Base-by-base conservation (phyloP, 2,888 invertebrate genomes). In the Dione vanillae region DNA sequence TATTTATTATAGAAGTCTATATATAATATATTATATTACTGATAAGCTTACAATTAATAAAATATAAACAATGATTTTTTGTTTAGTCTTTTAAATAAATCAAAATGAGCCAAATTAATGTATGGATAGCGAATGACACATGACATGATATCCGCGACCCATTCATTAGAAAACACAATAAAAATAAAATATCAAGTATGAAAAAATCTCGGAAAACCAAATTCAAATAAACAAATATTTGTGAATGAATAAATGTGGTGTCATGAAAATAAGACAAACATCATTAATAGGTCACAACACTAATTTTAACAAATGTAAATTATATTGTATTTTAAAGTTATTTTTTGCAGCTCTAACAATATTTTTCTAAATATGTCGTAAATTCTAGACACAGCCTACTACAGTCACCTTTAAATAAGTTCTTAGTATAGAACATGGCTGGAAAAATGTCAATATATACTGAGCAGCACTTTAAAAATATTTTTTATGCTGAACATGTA, bases 351-450 rank as follows among this genome's bases (percentile, higher is more conserved):
- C 27, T 27, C 27, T 10, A 12, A 12, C 2, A 12, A 12, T 43
- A 12, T 35, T 35, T 8, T 35, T 14, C 27, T 52, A 52, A 52
- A 27, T 52, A 52, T 52, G 52, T 52, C 27, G 8, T 52, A 27
- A 52, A 52, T 35, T 52, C 52, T 52, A 52, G 20, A 27, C 52
- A 52, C 52, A 52, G 52, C 52, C 52, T 52, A 52, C 52, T 27
- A 52, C 52, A 52, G 27, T 52, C 52, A 52, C 52, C 52, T 52
- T 35, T 27, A 12, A 43, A 52, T 27, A 14, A 2, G 12, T 52
- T 52, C 27, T 12, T 47, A n/a, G 14, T 14, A 27, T 52, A 52
- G 27, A 52, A 20, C 27, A 52, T 27, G 14, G 12, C 27, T 52
- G 52, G 27, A 52, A 27, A 14, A 12, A 27, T 27, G 11, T 12